phyloP scores from a whole-genome alignment of 2,888 invertebrate genomes.

The Melanotus villosus region DNA sequence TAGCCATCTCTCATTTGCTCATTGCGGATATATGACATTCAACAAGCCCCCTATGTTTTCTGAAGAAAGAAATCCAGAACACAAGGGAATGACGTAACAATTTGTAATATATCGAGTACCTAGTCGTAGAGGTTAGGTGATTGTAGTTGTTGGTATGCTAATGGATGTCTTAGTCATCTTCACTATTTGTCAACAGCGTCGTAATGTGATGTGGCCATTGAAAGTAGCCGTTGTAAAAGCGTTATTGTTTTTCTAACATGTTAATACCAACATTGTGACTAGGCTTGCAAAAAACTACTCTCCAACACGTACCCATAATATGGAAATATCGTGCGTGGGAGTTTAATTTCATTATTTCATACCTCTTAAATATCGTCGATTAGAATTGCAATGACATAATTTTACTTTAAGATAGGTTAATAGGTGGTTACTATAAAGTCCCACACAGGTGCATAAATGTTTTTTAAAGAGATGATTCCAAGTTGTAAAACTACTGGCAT shows the following conservation, averaged over 20 bases:
- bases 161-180: slow-evolving; percentile 52
- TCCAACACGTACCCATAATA: slow-evolving; percentile 4
- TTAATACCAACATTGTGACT: slow-evolving; percentile 3
- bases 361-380: background rate
- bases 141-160: slow-evolving; percentile 52
- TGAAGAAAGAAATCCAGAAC: slow-evolving; percentile 47
- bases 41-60: slow-evolving; percentile 51
- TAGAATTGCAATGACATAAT: background rate
- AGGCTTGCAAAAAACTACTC: background rate
- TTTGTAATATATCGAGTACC: slow-evolving; percentile 47
- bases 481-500: too few relatives aligned
- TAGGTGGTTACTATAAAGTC: background rate
- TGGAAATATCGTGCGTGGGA: slow-evolving; percentile 8
- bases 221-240: slow-evolving; percentile 49
- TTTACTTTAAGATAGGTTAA: background rate
- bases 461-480: too few relatives aligned
- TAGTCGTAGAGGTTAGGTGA: slow-evolving; percentile 46
- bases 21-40: slow-evolving; percentile 44
- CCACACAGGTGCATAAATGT: too few relatives aligned
- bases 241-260: slow-evolving; percentile 36
- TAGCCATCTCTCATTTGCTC: too few relatives aligned
- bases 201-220: slow-evolving; percentile 48
- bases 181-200: slow-evolving; percentile 47
- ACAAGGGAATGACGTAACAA: slow-evolving; percentile 50
- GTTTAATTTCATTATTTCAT: background rate